These are phyloP conservation scores for Emydocephalus ijimae DNA, from an alignment of 2,113 vertebrate genomes.

Conservation along the genomic window DNA sequence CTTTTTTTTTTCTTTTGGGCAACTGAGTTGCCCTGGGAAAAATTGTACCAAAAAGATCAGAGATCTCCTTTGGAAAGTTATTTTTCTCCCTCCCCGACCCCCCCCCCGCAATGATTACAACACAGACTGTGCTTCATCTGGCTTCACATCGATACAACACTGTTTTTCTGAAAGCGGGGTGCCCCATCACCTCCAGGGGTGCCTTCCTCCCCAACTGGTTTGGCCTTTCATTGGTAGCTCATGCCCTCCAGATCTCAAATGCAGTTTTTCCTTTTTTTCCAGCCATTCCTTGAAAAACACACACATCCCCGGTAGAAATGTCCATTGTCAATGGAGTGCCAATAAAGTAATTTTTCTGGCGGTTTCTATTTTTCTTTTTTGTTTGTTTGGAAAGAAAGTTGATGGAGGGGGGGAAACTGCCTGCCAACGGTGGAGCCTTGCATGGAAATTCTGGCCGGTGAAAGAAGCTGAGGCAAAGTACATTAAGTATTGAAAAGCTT, in stretches of 20 bases:
- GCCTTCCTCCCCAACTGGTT: neutral
- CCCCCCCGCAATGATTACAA: neutral
- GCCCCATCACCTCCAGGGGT: neutral
- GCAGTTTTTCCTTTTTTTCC: neutral
- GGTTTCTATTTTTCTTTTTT: too few species aligned
- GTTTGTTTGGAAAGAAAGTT: neutral
- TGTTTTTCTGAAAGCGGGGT: neutral
- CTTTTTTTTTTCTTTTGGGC: neutral
- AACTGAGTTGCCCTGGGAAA: neutral
- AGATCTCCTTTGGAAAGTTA: too few species aligned
- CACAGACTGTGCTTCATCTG: neutral
- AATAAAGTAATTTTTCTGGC: neutral
- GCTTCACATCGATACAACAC: neutral
- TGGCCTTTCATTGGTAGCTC: neutral
- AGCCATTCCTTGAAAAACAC: neutral
- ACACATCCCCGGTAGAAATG: neutral
- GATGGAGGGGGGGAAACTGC: neutral
- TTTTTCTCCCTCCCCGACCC: too few species aligned
- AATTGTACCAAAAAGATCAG: neutral
- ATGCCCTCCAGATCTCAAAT: neutral
- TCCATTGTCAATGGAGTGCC: neutral
- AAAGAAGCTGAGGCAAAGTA: neutral
- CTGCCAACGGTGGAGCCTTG: neutral
- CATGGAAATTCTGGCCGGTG: neutral
- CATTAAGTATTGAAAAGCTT: constrained; percentile 38